Percentiles rank a stretch among this genome's conserved stretches.
phyloP scores from a whole-genome alignment of 2,888 invertebrate genomes.

The Lumbricus terrestris region DNA sequence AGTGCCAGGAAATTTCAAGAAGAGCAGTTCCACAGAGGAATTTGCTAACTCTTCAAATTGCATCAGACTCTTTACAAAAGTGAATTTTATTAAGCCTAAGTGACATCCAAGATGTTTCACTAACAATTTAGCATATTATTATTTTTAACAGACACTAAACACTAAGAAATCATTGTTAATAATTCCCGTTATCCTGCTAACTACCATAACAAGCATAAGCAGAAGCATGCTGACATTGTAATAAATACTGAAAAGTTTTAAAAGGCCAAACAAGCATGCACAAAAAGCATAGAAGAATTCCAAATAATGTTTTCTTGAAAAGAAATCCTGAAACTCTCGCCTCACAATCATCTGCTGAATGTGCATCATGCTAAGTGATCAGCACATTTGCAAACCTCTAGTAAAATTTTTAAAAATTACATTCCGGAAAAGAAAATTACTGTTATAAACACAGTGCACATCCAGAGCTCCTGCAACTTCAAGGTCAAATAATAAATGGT shows the following conservation, averaged over 20 bases:
- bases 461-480: not conserved
- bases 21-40: not conserved
- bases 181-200: too few relatives aligned
- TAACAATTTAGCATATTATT: not conserved
- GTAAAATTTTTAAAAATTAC: not conserved
- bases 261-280: not conserved
- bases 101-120: not conserved
- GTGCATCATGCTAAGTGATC: not conserved
- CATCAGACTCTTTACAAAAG: not conserved
- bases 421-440: too few relatives aligned
- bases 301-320: too few relatives aligned
- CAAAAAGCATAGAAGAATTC: not conserved
- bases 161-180: too few relatives aligned
- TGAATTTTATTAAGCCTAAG: not conserved
- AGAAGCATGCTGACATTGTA: not conserved
- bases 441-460: not conserved
- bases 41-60: not conserved
- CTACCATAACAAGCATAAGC: not conserved
- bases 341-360: not conserved
- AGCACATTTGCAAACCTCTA: not conserved
- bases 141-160: not conserved
- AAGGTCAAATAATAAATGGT: not conserved
- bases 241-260: not conserved
- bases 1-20: not conserved
- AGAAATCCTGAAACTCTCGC: not conserved